Conservation (phyloP, 2,888 invertebrate species). For the Cremastinae sp. region DNA sequence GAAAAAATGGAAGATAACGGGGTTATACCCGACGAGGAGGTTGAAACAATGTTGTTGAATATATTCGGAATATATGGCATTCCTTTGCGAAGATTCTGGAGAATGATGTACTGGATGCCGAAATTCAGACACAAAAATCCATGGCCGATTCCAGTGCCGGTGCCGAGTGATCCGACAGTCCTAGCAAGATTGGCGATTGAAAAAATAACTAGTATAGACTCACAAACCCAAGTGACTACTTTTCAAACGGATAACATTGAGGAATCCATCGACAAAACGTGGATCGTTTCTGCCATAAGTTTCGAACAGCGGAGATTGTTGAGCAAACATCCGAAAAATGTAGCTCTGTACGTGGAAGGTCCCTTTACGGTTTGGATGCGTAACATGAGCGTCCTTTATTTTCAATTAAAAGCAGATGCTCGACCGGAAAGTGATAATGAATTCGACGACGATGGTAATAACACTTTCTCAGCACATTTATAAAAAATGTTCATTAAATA, state of each 20-base stretch:
- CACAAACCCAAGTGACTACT: slow-evolving; percentile 85
- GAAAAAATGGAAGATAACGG: slow-evolving; percentile 97
- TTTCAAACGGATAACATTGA: slow-evolving; percentile 87
- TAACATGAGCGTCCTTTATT: slow-evolving; percentile 90
- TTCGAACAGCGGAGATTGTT: slow-evolving; percentile 87
- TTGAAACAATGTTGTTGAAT: slow-evolving; percentile 90
- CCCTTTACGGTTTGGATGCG: slow-evolving; percentile 90
- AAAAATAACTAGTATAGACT: slow-evolving; percentile 92
- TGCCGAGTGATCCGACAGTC: slow-evolving; percentile 89
- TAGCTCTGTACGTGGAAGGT: slow-evolving; percentile 90
- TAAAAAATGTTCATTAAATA: no score
- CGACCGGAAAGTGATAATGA: slow-evolving; percentile 46
- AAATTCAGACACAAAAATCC: slow-evolving; percentile 96
- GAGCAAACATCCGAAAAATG: slow-evolving; percentile 82
- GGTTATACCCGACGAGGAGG: slow-evolving; percentile 95
- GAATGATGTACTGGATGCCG: slow-evolving; percentile 95
- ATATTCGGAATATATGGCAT: slow-evolving; percentile 91
- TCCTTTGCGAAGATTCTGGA: slow-evolving; percentile 88
- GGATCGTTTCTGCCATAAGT: slow-evolving; percentile 95
- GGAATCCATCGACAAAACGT: slow-evolving; percentile 92
- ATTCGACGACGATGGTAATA: slow-evolving; percentile 85
- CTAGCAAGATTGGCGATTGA: slow-evolving; percentile 91
- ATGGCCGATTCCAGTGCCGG: slow-evolving; percentile 89
- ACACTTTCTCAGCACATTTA: background rate
- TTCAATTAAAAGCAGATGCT: slow-evolving; percentile 89